Evolutionary conservation across 1,140 invertebrate species (phyloP), one percentile per base, ranked within the genome.

Genomic region (Leptinotarsa undecemlineata): DNA sequence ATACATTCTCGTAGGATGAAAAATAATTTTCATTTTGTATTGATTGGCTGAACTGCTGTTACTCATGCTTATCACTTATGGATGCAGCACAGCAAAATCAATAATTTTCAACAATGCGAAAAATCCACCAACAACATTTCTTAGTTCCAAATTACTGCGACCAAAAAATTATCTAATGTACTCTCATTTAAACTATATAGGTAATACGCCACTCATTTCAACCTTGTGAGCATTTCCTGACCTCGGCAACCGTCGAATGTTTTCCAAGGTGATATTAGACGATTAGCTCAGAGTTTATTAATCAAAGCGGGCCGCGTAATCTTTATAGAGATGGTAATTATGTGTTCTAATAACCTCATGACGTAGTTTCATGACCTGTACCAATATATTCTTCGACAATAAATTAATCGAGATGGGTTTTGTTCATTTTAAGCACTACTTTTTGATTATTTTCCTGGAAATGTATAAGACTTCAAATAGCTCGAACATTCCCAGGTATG

Each of bases 211-310:
- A 42, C 33, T 42, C 33, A 42, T 57, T 57, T 57, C 51, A 15
- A 57, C 51, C 51, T 17, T 57, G 51, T 57, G 51, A 19, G 51
- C 2, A 15, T 57, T n/a, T 57, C 51, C 51, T n/a, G 51, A 57
- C 14, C n/a, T 57, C 51, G 15, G 4, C 51, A 57, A 17, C 51
- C 6, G 51, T 57, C 51, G 15, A 17, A n/a, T 57, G 51, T 57
- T 57, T 57, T 57, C 51, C 51, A 57, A 57, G 51, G 51, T 57
- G 51, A 57, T 57, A 57, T 57, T n/a, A 57, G 51, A 57, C 51
- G 14, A 57, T 57, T 57, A 57, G 51, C 51, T 57, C n/a, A 15
- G 51, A 57, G 15, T 57, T 57, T 57, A 57, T 57, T 57, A 57
- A 57, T 57, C 51, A 57, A 57, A 57, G 51, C n/a, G 2, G 51